phyloP scores from a whole-genome alignment of 2,888 invertebrate genomes.

The Torymus tubicola region DNA sequence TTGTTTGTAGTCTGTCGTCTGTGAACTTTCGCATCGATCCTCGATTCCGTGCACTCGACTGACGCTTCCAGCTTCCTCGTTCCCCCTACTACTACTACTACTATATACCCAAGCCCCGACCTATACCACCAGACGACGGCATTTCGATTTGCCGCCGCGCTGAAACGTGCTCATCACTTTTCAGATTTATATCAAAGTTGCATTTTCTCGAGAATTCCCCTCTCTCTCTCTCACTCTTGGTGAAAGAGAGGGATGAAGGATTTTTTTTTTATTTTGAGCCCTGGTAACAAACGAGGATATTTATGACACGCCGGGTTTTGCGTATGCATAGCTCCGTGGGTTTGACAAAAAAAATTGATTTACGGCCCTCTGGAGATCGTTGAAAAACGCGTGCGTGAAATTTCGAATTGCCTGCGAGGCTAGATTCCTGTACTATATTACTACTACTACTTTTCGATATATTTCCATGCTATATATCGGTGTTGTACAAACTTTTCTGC shows the following conservation, averaged over 20 bases:
- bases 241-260: no score
- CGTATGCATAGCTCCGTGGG: no score
- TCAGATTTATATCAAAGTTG: neutral
- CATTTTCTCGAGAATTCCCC: no score
- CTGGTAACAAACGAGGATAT: no score
- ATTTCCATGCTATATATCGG: no score
- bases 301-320: no score
- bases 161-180: neutral
- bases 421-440: no score
- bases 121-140: neutral
- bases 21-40: conserved; percentile 18
- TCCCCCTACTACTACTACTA: neutral
- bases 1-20: conserved; percentile 29
- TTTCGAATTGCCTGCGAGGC: no score
- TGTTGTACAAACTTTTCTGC: no score
- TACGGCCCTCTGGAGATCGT: neutral
- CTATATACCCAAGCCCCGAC: neutral
- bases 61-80: neutral
- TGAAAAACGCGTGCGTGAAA: neutral
- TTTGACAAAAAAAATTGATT: conserved; percentile 2
- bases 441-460: no score
- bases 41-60: conserved; percentile 20
- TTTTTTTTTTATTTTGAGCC: no score
- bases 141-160: neutral
- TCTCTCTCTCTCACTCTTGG: no score